Percentiles rank a stretch among this genome's conserved stretches.
These are phyloP conservation scores for Pinctada fucata DNA, from an alignment of 2,888 invertebrate species.

Conservation along the genomic window DNA sequence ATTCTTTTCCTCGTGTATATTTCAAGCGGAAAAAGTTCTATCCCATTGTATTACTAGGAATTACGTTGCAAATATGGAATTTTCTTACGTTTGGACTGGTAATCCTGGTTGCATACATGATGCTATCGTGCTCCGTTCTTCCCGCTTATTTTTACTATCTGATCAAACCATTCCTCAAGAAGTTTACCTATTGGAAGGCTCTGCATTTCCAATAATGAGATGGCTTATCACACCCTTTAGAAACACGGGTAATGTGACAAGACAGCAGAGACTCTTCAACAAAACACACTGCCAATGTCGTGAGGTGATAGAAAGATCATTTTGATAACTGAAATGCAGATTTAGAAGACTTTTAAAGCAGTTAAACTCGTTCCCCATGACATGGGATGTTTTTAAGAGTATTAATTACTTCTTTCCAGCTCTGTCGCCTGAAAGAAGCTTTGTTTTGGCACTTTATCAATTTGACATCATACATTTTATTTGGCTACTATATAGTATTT, in stretches of 20 bases:
- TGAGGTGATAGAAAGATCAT: slow-evolving; percentile 11
- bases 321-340: slow-evolving; percentile 17
- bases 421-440: too few species aligned
- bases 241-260: slow-evolving; percentile 9
- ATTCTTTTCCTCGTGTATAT: too few species aligned
- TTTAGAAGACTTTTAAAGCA: slow-evolving; percentile 22
- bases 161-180: slow-evolving; percentile 12
- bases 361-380: too few species aligned
- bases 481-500: too few species aligned
- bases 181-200: slow-evolving; percentile 12
- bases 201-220: slow-evolving; percentile 19
- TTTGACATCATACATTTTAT: too few species aligned
- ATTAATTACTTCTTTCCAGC: too few species aligned
- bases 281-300: slow-evolving; percentile 11
- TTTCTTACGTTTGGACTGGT: slow-evolving; percentile 30
- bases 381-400: too few species aligned
- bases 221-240: slow-evolving; percentile 19
- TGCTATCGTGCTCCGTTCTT: slow-evolving; percentile 21
- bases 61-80: slow-evolving; percentile 24
- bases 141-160: slow-evolving; percentile 19
- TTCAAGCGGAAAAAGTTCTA: slow-evolving; percentile 27
- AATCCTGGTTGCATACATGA: slow-evolving; percentile 37
- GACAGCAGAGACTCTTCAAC: slow-evolving; percentile 11
- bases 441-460: too few species aligned
- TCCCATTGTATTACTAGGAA: slow-evolving; percentile 28